These are phyloP conservation scores for Auanema sp. DNA, from an alignment of 2,888 invertebrate species.

Conservation along the genomic window DNA sequence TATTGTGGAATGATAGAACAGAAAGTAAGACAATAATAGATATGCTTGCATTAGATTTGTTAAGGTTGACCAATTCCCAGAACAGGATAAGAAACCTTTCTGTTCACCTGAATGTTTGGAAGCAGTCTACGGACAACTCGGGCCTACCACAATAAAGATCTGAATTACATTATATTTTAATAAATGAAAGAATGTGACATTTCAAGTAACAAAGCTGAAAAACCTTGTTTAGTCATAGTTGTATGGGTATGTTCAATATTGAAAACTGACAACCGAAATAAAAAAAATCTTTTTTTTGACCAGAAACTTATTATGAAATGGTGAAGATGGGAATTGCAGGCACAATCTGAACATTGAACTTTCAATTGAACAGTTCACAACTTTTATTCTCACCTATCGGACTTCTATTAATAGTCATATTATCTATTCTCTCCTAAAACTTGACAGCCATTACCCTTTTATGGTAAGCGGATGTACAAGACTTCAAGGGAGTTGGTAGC, in stretches of 20 bases:
- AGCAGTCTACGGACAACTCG: constrained; percentile 1
- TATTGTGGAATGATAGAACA: constrained; percentile 60
- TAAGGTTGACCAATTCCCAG: constrained; percentile 36
- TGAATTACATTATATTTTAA: not conserved
- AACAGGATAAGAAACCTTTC: constrained; percentile 26
- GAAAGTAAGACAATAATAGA: constrained; percentile 19
- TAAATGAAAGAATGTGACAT: not conserved
- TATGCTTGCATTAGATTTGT: constrained; percentile 1
- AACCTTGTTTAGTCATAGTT: not conserved
- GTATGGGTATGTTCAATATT: too few relatives aligned
- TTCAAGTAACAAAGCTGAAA: not conserved
- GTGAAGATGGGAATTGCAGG: too few relatives aligned
- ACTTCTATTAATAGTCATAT: too few relatives aligned
- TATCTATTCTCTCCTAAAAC: too few relatives aligned
- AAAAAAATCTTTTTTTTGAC: constrained; percentile 2
- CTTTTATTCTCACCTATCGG: too few relatives aligned
- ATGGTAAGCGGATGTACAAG: too few relatives aligned
- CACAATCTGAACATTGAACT: too few relatives aligned
- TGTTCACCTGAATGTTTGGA: constrained; percentile 47
- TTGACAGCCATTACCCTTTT: too few relatives aligned
- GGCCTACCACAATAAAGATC: not conserved
- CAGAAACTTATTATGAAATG: too few relatives aligned
- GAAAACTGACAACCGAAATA: too few relatives aligned
- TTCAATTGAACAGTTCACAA: too few relatives aligned
- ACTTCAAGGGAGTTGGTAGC: too few relatives aligned